phyloP scores from a whole-genome alignment of 1,140 invertebrate species.

The Hydropsyche tenuis region DNA sequence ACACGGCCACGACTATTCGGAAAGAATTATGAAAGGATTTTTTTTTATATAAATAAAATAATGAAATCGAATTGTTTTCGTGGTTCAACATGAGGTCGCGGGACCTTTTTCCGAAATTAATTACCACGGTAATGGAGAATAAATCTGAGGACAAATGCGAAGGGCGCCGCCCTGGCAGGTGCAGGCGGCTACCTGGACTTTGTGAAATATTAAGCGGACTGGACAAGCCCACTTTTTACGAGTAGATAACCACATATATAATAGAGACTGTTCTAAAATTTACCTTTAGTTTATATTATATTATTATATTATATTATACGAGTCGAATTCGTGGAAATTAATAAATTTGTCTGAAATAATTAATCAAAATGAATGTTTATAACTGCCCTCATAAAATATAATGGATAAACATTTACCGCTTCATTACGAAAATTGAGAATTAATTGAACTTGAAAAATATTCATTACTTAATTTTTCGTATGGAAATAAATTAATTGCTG shows the following conservation, averaged over 20 bases:
- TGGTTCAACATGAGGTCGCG: conserved; percentile 10
- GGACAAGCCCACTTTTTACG: not conserved
- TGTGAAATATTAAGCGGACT: conserved; percentile 32
- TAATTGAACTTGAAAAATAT: no score
- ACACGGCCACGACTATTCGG: not conserved
- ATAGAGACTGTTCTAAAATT: no score
- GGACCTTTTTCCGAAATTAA: conserved; percentile 37
- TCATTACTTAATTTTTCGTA: no score
- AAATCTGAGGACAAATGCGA: conserved; percentile 41
- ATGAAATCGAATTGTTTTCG: conserved; percentile 11
- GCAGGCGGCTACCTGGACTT: conserved; percentile 30
- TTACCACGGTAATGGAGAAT: conserved; percentile 45
- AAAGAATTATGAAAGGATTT: conserved; percentile 1
- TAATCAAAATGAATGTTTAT: no score
- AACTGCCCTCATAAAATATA: no score
- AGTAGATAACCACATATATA: not conserved
- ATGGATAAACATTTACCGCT: no score
- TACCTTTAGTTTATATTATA: no score
- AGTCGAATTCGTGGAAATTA: no score
- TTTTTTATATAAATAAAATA: conserved; percentile 4
- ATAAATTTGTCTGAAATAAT: no score
- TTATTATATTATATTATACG: no score
- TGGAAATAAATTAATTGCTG: no score
- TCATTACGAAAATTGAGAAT: no score
- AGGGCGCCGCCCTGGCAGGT: conserved; percentile 20